Conservation (phyloP, 2,797 vertebrate species). For the Ctenochaetus hawaiiensis region DNA sequence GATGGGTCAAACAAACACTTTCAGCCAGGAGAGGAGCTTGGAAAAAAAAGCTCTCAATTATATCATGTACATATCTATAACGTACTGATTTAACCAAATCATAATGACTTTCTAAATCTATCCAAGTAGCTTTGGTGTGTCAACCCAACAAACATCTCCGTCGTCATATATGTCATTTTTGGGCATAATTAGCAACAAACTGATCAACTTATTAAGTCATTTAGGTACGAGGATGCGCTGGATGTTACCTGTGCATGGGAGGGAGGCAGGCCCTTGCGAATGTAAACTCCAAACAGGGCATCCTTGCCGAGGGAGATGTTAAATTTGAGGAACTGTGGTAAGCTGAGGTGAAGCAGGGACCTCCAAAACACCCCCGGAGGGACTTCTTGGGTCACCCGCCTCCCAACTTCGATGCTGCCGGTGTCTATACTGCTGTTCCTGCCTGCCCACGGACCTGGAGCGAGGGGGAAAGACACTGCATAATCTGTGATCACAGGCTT, state of each 20-base stretch:
- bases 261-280: slow-evolving; percentile 96
- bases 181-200: too few species aligned
- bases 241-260: slow-evolving; percentile 94
- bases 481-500: slow-evolving; percentile 70
- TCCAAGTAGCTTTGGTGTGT: too few species aligned
- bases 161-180: too few species aligned
- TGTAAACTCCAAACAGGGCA: slow-evolving; percentile 97
- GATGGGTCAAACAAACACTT: too few species aligned
- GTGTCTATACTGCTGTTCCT: slow-evolving; percentile 98
- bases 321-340: slow-evolving; percentile 98
- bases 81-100: too few species aligned
- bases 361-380: slow-evolving; percentile 96
- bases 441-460: slow-evolving; percentile 89
- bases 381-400: slow-evolving; percentile 94
- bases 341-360: slow-evolving; percentile 95
- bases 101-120: too few species aligned
- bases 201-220: too few species aligned
- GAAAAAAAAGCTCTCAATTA: too few species aligned
- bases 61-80: too few species aligned
- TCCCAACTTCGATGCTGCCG: slow-evolving; percentile 93
- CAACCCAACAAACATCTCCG: too few species aligned
- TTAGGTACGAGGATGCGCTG: too few species aligned
- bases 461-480: slow-evolving; percentile 70
- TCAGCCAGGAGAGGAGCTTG: too few species aligned
- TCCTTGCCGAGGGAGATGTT: slow-evolving; percentile 99